These are phyloP conservation scores for Athrips mouffetella DNA, from an alignment of 2,888 invertebrate genomes.

Conservation along the genomic window DNA sequence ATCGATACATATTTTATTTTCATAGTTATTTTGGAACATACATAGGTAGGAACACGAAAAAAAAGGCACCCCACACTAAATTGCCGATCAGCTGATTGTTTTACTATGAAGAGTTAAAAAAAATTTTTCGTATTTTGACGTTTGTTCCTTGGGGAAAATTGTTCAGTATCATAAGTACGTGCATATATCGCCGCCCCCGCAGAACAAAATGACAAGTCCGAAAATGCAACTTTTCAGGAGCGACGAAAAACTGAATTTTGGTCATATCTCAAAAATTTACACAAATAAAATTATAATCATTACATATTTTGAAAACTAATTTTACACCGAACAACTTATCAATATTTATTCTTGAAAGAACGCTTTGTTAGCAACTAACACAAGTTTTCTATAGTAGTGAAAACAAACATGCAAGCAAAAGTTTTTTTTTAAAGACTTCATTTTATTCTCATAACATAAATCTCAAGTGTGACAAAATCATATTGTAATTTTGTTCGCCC, in stretches of 20 bases:
- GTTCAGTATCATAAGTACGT: too few species aligned
- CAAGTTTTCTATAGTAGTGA: not conserved
- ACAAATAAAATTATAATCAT: not conserved
- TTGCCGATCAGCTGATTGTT: too few species aligned
- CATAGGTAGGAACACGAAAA: too few species aligned
- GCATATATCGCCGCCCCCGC: not conserved
- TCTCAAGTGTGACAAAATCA: not conserved
- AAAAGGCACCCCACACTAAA: too few species aligned
- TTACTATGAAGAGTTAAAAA: too few species aligned
- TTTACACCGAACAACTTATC: not conserved
- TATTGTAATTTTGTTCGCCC: not conserved
- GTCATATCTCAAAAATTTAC: not conserved
- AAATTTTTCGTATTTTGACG: too few species aligned
- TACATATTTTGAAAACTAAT: not conserved
- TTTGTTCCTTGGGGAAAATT: too few species aligned
- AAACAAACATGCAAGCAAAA: not conserved
- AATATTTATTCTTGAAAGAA: not conserved
- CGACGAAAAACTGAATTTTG: not conserved
- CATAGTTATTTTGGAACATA: too few species aligned
- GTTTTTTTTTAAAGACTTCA: too few species aligned
- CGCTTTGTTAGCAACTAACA: not conserved
- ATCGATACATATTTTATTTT: too few species aligned
- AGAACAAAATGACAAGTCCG: not conserved
- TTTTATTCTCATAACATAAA: not conserved
- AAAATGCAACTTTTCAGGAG: not conserved